Conservation (phyloP, 2,888 invertebrate species). For the Lepeophtheirus nordmannii region DNA sequence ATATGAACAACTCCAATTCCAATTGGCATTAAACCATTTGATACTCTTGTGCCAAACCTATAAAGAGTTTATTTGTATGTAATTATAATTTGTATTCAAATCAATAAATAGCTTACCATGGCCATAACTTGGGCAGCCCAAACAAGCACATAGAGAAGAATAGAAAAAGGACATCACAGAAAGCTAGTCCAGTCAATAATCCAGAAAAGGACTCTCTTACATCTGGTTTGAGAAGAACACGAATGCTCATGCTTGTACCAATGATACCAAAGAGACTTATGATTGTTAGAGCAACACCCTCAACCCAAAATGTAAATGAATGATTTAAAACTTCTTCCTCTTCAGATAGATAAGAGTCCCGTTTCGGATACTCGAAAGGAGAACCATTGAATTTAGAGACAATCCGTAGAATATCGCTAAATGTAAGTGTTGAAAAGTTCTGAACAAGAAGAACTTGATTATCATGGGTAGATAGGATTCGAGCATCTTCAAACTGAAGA, state of each 20-base stretch:
- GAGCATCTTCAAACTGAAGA: too few species aligned
- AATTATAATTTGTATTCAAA: too few species aligned
- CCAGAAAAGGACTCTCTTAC: neutral
- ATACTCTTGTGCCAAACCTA: neutral
- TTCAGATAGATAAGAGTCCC: too few species aligned
- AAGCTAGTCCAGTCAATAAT: slow-evolving; percentile 3
- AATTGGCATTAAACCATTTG: neutral
- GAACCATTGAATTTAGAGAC: too few species aligned
- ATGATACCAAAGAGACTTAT: neutral
- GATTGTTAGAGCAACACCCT: neutral
- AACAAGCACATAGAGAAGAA: neutral
- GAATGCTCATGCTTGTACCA: neutral
- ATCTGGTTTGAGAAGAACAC: neutral
- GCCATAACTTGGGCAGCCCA: neutral
- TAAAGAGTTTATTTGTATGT: too few species aligned
- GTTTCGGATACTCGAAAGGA: too few species aligned
- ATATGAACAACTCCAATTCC: neutral
- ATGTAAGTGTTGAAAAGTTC: too few species aligned
- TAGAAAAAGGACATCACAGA: slow-evolving; percentile 4
- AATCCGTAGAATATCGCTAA: too few species aligned
- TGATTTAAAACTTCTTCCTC: too few species aligned
- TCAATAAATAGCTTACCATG: neutral
- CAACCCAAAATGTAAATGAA: neutral
- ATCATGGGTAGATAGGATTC: too few species aligned
- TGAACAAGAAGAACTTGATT: too few species aligned